phyloP scores from a whole-genome alignment of 2,113 vertebrate genomes.

The Cyanoderma ruficeps region DNA sequence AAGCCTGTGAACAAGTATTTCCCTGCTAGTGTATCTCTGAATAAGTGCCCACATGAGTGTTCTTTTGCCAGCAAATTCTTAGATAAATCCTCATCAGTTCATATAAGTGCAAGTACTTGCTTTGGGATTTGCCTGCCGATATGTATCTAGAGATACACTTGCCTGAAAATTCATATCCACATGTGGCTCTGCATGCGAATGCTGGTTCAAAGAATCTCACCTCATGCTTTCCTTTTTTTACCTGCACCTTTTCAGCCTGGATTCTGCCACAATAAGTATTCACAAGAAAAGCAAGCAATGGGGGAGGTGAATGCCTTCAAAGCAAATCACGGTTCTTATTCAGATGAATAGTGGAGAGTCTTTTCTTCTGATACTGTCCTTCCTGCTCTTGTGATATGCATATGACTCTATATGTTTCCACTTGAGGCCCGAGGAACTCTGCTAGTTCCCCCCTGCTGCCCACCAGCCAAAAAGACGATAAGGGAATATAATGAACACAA shows the following conservation, averaged over 20 bases:
- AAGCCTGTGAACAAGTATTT: conserved; percentile 39
- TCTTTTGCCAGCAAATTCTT: conserved; percentile 42
- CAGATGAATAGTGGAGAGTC: conserved; percentile 30
- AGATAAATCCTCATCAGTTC: conserved; percentile 61
- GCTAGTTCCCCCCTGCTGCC: conserved; percentile 38
- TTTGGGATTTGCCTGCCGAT: conserved; percentile 54
- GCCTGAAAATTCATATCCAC: conserved; percentile 45
- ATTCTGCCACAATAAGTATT: conserved; percentile 14
- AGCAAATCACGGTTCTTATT: conserved; percentile 16
- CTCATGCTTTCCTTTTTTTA: neutral
- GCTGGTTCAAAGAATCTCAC: conserved; percentile 27
- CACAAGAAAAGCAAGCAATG: conserved; percentile 24
- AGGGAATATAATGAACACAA: conserved; percentile 60
- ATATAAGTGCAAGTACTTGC: conserved; percentile 35
- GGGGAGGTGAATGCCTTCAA: conserved; percentile 35
- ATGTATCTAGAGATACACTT: neutral
- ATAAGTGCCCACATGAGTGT: conserved; percentile 2
- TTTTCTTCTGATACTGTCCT: conserved; percentile 46
- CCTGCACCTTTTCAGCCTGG: conserved; percentile 35
- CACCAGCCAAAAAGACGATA: conserved; percentile 30
- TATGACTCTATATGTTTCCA: conserved; percentile 56
- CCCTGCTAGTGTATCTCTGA: conserved; percentile 2
- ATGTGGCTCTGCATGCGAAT: conserved; percentile 27
- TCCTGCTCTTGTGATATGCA: conserved; percentile 42
- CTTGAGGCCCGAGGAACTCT: conserved; percentile 32